Conservation (phyloP, 1,140 invertebrate species). For the Branchinecta lynchi region DNA sequence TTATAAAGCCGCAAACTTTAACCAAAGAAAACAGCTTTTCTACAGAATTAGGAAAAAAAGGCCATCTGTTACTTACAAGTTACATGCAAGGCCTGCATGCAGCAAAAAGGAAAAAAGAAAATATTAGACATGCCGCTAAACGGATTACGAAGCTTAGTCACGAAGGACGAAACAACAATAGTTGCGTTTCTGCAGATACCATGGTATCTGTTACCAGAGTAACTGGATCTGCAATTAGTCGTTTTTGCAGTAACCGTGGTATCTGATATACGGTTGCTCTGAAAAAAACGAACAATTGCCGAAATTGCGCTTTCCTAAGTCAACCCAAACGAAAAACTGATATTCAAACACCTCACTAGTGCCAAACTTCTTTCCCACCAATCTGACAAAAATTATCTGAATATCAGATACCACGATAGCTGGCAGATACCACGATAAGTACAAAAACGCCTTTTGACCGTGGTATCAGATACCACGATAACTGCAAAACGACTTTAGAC, state of each 20-base stretch:
- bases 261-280: too few species aligned
- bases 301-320: background rate
- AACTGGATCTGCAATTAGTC: too few species aligned
- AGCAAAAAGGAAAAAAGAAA: background rate
- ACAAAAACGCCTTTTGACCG: too few species aligned
- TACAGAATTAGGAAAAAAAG: background rate
- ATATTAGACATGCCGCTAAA: background rate
- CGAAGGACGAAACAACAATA: background rate
- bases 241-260: too few species aligned
- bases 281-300: too few species aligned
- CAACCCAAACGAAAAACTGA: background rate
- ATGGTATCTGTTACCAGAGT: too few species aligned
- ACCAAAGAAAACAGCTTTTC: background rate
- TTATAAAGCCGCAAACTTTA: background rate
- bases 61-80: background rate
- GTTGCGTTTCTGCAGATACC: background rate
- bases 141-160: background rate
- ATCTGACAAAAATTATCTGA: background rate
- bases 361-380: background rate
- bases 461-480: too few species aligned
- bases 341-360: background rate
- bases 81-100: constrained; percentile 2
- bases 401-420: too few species aligned
- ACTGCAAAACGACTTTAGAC: too few species aligned
- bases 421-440: too few species aligned